These are phyloP conservation scores for Drosophila nannoptera DNA, from an alignment of 1,140 invertebrate species.

Conservation along the genomic window DNA sequence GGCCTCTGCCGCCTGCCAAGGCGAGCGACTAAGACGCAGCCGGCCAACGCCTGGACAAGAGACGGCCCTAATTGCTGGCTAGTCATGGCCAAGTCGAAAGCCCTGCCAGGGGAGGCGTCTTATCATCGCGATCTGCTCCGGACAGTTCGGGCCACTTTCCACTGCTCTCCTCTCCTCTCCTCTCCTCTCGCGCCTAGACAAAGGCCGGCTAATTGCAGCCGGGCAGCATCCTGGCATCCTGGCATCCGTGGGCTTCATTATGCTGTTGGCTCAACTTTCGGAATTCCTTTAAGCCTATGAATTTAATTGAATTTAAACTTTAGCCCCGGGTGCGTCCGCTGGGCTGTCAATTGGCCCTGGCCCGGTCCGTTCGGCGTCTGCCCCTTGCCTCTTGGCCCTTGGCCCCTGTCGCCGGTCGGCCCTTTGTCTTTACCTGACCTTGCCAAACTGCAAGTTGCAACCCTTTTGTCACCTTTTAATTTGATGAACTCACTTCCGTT, in stretches of 20 bases:
- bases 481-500: slow-evolving; percentile 73
- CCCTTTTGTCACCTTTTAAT: slow-evolving; percentile 72
- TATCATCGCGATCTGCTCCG: slow-evolving; percentile 30
- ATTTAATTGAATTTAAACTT: slow-evolving; percentile 77
- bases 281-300: slow-evolving; percentile 59
- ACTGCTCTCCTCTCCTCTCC: not conserved
- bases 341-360: slow-evolving; percentile 47
- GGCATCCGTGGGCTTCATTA: slow-evolving; percentile 59
- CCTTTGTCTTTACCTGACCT: slow-evolving; percentile 71
- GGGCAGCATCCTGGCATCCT: slow-evolving; percentile 17
- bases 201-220: slow-evolving; percentile 49
- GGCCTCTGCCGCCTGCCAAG: slow-evolving; percentile 16
- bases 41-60: slow-evolving; percentile 62
- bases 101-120: slow-evolving; percentile 5
- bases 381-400: slow-evolving; percentile 52
- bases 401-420: not conserved
- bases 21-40: not conserved
- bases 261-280: slow-evolving; percentile 54
- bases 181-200: slow-evolving; percentile 13
- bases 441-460: slow-evolving; percentile 54
- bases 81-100: slow-evolving; percentile 54
- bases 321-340: slow-evolving; percentile 42
- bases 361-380: slow-evolving; percentile 29
- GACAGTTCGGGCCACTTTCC: slow-evolving; percentile 27
- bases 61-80: slow-evolving; percentile 68